Evolutionary conservation across 2,797 vertebrate species (phyloP), one percentile per base, ranked within the genome.

Genomic region (Argya squamiceps): DNA sequence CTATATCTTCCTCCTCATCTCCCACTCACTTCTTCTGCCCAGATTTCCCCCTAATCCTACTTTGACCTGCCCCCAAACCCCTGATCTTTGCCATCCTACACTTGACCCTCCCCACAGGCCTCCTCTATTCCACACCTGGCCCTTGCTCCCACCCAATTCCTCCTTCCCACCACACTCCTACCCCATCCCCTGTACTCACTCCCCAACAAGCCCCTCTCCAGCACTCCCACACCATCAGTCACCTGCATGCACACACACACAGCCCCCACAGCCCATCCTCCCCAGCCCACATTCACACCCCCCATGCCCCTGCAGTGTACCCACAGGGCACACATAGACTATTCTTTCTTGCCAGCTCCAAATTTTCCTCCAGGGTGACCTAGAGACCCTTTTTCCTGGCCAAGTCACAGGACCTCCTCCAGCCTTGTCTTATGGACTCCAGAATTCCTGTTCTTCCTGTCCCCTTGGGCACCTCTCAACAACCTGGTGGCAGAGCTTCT

Each of bases 41-140:
- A 73, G 47, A 27, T 7, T 39, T 29, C 3, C 9, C 22, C 26
- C 6, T 41, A 49, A 29, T 44, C 30, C 52, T 32, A 29, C 24
- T 15, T 0, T 22, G 43, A n/a, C 12, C 49, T 5, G 0, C 27
- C 8, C 49, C 15, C 24, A 37, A 32, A 6, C 15, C 15, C 5
- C 13, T 18, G 18, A 44, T 79, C 63, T 41, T 4, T 20, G 41
- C 50, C 46, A 34, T 58, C 55, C 60, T 27, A 27, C 58, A 37
- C 44, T 8, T 32, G 18, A 17, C 37, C 50, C 55, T 44, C 43
- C 32, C 34, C 44, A 41, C 7, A 10, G 26, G 21, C 41, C 47
- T 62, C 20, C 56, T 78, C 81, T 37, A 1, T 18, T 36, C 53
- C 27, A 27, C 9, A 12, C 27, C 26, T 6, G 8, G 10, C 22